A percentile compares a stretch with the other conserved stretches of the same genome.
These are phyloP conservation scores for Acipenser ruthenus DNA, from an alignment of 2,797 vertebrate species.

Conservation along the genomic window DNA sequence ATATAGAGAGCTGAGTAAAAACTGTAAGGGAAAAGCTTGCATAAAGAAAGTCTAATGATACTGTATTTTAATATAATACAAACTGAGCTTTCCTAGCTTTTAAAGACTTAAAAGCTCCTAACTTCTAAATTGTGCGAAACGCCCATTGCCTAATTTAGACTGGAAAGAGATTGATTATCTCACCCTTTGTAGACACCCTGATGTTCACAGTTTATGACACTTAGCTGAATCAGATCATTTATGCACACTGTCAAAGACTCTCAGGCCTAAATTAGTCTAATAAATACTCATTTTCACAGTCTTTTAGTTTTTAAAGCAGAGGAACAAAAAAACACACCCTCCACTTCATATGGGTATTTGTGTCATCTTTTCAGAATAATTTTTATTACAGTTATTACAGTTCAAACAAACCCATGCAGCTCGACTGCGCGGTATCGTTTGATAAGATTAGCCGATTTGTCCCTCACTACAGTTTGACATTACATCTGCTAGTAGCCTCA, in stretches of 20 bases:
- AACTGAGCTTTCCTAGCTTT: no score
- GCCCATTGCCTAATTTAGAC: slow-evolving; percentile 44
- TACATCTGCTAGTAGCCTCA: slow-evolving; percentile 16
- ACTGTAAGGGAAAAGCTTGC: no score
- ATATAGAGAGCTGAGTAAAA: slow-evolving; percentile 18
- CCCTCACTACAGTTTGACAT: slow-evolving; percentile 26
- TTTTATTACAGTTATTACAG: slow-evolving; percentile 20
- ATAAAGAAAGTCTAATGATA: no score
- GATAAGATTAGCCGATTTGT: slow-evolving; percentile 34
- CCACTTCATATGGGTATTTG: slow-evolving; percentile 27
- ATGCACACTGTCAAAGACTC: slow-evolving; percentile 32
- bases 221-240: slow-evolving; percentile 33
- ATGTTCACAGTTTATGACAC: slow-evolving; percentile 39
- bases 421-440: slow-evolving; percentile 23
- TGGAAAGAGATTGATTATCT: slow-evolving; percentile 57
- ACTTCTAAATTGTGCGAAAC: no score
- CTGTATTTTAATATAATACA: no score
- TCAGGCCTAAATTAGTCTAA: slow-evolving; percentile 42
- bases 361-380: slow-evolving; percentile 25
- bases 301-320: slow-evolving; percentile 48
- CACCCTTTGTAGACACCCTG: slow-evolving; percentile 43
- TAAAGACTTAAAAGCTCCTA: no score
- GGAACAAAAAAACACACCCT: slow-evolving; percentile 34
- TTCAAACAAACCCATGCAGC: slow-evolving; percentile 23
- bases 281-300: slow-evolving; percentile 53